These are phyloP conservation scores for Todus mexicanus DNA, from an alignment of 2,797 vertebrate species.

Conservation along the genomic window DNA sequence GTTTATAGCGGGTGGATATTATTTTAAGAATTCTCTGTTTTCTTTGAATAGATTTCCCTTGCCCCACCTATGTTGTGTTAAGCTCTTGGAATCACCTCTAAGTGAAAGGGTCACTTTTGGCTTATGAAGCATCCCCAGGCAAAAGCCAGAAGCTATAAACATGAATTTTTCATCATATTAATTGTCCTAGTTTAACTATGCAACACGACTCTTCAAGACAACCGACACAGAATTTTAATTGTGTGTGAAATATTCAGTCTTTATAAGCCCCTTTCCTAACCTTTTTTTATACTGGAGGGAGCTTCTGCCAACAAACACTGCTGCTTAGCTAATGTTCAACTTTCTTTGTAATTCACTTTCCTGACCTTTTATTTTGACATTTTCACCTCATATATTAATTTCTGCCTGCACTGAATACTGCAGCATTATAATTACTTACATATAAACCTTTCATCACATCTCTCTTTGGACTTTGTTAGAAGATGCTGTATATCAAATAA, in stretches of 20 bases:
- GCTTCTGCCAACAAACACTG: conserved; percentile 16
- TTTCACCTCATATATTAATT: conserved; percentile 62
- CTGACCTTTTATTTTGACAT: conserved; percentile 70
- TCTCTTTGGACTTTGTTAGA: conserved; percentile 62
- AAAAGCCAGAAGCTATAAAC: conserved; percentile 55
- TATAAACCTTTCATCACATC: conserved; percentile 59
- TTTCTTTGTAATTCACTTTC: conserved; percentile 65
- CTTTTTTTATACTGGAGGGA: conserved; percentile 29
- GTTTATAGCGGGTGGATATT: not conserved
- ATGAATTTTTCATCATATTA: conserved; percentile 73
- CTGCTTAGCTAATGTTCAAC: conserved; percentile 46
- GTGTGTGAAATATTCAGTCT: conserved; percentile 58
- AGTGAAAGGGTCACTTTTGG: conserved; percentile 41
- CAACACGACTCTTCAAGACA: conserved; percentile 48
- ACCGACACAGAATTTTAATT: conserved; percentile 66
- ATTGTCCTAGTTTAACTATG: conserved; percentile 64
- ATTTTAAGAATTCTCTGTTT: conserved; percentile 22
- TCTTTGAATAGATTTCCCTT: conserved; percentile 17
- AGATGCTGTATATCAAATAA: conserved; percentile 62
- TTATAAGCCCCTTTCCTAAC: conserved; percentile 36
- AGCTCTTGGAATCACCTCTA: conserved; percentile 62
- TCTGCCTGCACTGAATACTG: conserved; percentile 48
- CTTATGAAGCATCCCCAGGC: conserved; percentile 42
- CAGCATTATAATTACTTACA: conserved; percentile 68
- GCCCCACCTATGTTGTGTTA: not conserved